phyloP scores from a whole-genome alignment of 2,888 invertebrate species.

The Lapara coniferarum region DNA sequence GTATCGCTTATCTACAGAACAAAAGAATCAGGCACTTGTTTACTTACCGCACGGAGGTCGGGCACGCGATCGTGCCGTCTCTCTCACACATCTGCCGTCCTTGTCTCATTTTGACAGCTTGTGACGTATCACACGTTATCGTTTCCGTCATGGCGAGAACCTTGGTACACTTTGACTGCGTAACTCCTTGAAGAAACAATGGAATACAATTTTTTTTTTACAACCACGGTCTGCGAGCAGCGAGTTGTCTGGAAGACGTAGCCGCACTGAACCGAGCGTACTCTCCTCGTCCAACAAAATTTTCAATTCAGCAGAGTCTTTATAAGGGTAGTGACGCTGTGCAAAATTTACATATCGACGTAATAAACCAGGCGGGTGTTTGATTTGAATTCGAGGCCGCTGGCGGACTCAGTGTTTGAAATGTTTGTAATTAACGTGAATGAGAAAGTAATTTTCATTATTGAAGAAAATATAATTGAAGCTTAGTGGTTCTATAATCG shows the following conservation, averaged over 20 bases:
- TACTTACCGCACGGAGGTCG: conserved; percentile 45
- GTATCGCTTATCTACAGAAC: conserved; percentile 27
- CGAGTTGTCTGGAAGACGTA: conserved; percentile 80
- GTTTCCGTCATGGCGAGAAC: conserved; percentile 41
- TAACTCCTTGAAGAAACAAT: conserved; percentile 7
- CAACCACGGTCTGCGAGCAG: conserved; percentile 49
- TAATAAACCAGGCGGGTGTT: conserved; percentile 78
- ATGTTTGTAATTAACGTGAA: conserved; percentile 33
- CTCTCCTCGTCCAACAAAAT: conserved; percentile 79
- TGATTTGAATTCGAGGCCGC: conserved; percentile 76
- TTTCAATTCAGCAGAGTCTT: conserved; percentile 83
- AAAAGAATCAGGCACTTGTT: conserved; percentile 32
- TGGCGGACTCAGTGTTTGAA: conserved; percentile 52
- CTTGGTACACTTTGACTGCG: conserved; percentile 33
- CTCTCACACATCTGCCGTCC: conserved; percentile 55
- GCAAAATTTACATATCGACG: conserved; percentile 83
- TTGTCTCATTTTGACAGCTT: conserved; percentile 74
- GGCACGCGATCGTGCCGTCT: conserved; percentile 37
- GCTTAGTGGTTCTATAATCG: background rate
- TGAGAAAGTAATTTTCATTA: background rate
- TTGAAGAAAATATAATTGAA: background rate
- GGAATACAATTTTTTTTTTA: conserved; percentile 28
- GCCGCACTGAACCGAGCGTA: conserved; percentile 76
- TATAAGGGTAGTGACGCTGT: conserved; percentile 83
- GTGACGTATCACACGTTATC: conserved; percentile 55